phyloP scores from a whole-genome alignment of 2,888 invertebrate species.

The Sturmia bella region DNA sequence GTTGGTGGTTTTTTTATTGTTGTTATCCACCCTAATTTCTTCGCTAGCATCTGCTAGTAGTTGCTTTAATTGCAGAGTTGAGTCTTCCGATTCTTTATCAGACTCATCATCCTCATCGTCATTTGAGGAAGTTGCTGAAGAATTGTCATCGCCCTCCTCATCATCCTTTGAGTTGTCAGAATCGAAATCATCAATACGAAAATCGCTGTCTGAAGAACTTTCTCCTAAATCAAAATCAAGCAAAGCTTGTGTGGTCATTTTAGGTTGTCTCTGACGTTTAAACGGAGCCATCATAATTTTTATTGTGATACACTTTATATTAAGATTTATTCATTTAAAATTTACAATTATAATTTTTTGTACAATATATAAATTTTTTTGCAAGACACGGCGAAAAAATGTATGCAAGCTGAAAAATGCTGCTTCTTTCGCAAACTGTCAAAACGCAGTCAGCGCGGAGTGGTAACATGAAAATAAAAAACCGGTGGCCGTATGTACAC shows the following conservation, averaged over 20 bases:
- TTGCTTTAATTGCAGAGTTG: conserved; percentile 74
- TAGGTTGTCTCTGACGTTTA: conserved; percentile 84
- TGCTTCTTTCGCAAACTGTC: conserved; percentile 60
- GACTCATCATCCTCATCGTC: conserved; percentile 72
- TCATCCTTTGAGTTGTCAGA: conserved; percentile 80
- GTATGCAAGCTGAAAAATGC: conserved; percentile 68
- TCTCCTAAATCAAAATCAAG: conserved; percentile 93
- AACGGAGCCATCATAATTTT: conserved; percentile 75
- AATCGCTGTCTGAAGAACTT: conserved; percentile 97
- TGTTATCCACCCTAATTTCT: conserved; percentile 63
- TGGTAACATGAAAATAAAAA: conserved; percentile 47
- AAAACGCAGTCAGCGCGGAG: conserved; percentile 4
- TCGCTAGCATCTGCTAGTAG: conserved; percentile 73
- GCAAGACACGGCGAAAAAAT: conserved; percentile 69
- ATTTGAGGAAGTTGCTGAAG: conserved; percentile 61
- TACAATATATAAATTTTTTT: conserved; percentile 65
- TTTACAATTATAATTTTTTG: conserved; percentile 66
- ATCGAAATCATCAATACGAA: conserved; percentile 87
- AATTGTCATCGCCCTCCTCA: conserved; percentile 83
- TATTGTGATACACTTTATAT: conserved; percentile 54
- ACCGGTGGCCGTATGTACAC: conserved; percentile 59
- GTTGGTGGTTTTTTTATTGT: conserved; percentile 51
- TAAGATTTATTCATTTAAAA: conserved; percentile 66
- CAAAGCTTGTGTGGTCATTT: conserved; percentile 86
- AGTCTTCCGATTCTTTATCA: conserved; percentile 70